Evolutionary conservation across 2,888 invertebrate genomes (phyloP).

Genomic region (Aspidapion aeneum): DNA sequence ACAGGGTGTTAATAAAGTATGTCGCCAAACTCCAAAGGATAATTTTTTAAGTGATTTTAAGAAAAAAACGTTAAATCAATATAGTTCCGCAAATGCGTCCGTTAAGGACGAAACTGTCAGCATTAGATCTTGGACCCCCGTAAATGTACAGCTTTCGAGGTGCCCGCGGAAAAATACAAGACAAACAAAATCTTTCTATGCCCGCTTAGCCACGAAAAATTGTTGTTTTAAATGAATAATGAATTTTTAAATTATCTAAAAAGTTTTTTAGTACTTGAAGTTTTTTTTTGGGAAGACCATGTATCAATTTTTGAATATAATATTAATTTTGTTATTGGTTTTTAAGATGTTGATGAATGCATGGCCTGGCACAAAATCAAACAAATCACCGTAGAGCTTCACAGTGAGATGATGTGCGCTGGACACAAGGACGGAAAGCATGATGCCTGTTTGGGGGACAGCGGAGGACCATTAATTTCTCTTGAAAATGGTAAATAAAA

Average conservation of each 20-base stretch:
- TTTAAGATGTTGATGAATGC: conserved; percentile 66
- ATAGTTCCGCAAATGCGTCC: not conserved
- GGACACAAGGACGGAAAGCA: conserved; percentile 79
- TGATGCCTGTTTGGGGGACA: conserved; percentile 81
- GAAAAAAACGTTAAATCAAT: no score
- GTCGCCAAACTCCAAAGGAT: no score
- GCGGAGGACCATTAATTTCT: conserved; percentile 74
- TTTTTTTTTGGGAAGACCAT: no score
- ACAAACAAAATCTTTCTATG: no score
- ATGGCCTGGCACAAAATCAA: conserved; percentile 78
- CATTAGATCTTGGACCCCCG: no score
- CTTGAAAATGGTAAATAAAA: conserved; percentile 55
- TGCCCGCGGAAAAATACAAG: no score
- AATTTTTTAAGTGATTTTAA: no score
- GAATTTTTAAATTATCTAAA: not conserved
- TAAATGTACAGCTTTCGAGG: no score
- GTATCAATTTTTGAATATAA: no score
- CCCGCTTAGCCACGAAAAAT: not conserved
- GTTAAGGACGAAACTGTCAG: conserved; percentile 3
- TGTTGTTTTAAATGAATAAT: not conserved
- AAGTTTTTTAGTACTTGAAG: no score
- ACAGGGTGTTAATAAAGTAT: no score
- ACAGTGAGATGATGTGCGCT: conserved; percentile 80
- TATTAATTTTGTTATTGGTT: no score
- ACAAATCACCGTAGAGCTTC: conserved; percentile 72